Percentiles rank a stretch among this genome's conserved stretches.
Conservation (phyloP, 2,888 invertebrate species). For the Himalopsyche tibetana region DNA sequence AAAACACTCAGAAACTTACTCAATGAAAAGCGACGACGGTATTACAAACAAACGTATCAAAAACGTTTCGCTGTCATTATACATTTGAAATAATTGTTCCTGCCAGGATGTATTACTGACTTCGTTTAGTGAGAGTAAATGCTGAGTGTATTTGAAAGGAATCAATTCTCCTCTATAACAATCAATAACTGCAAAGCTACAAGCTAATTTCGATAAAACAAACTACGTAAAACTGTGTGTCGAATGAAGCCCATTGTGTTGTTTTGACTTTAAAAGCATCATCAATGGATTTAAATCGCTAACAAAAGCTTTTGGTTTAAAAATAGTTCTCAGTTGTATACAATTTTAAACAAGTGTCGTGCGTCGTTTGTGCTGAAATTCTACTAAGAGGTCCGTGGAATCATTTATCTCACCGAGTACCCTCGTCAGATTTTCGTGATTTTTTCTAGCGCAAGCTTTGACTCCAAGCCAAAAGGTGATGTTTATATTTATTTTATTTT, state of each 20-base stretch:
- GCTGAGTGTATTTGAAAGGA: no score
- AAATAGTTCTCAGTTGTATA: neutral
- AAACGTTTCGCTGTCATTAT: conserved; percentile 22
- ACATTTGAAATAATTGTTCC: conserved; percentile 1
- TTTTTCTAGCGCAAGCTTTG: conserved; percentile 19
- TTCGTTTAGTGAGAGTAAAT: no score
- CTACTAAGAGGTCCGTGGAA: neutral
- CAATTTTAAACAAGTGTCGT: neutral
- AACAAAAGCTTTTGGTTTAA: neutral
- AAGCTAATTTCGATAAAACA: no score
- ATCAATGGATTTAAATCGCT: neutral
- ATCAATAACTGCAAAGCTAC: no score
- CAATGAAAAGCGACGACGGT: conserved; percentile 1
- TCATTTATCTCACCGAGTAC: neutral
- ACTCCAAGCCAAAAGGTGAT: conserved; percentile 20
- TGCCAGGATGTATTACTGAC: neutral
- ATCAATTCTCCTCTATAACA: no score
- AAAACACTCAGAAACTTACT: neutral
- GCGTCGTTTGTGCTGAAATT: neutral
- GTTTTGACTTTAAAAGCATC: neutral
- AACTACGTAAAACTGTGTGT: neutral
- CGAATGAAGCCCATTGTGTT: neutral
- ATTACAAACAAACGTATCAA: neutral
- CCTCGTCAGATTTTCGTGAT: neutral
- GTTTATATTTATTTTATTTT: conserved; percentile 23